phyloP scores from a whole-genome alignment of 2,113 vertebrate genomes.

The Tetrax tetrax region DNA sequence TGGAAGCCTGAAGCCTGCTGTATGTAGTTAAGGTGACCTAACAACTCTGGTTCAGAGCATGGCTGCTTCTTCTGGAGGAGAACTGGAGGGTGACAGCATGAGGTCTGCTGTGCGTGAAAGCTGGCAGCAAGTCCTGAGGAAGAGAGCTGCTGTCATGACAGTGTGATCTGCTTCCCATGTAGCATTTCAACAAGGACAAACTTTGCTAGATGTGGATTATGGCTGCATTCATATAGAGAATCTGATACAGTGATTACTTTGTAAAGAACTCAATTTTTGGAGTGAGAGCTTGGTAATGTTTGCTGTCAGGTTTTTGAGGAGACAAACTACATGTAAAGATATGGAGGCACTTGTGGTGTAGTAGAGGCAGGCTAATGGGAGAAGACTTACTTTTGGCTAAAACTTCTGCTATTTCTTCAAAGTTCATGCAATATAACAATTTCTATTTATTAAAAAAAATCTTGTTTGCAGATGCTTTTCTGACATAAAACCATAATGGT shows the following conservation, averaged over 20 bases:
- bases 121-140: not conserved
- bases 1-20: not conserved
- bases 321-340: rapidly evolving
- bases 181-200: not conserved
- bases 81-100: not conserved
- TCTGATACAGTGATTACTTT: not conserved
- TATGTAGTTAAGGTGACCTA: not conserved
- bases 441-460: not conserved
- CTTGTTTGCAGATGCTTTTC: not conserved
- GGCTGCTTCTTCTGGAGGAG: not conserved
- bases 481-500: not conserved
- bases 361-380: not conserved
- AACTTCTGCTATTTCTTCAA: not conserved
- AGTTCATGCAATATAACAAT: not conserved
- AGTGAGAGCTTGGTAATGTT: not conserved
- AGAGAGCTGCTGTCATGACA: rapidly evolving
- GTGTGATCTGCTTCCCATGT: not conserved
- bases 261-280: rapidly evolving
- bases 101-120: not conserved
- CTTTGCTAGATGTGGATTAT: not conserved
- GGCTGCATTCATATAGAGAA: not conserved
- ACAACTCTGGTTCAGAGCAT: not conserved
- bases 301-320: not conserved
- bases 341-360: no score
- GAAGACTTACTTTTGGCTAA: not conserved